phyloP scores from a whole-genome alignment of 2,888 invertebrate species.

The Minunthozetes semirufus region DNA sequence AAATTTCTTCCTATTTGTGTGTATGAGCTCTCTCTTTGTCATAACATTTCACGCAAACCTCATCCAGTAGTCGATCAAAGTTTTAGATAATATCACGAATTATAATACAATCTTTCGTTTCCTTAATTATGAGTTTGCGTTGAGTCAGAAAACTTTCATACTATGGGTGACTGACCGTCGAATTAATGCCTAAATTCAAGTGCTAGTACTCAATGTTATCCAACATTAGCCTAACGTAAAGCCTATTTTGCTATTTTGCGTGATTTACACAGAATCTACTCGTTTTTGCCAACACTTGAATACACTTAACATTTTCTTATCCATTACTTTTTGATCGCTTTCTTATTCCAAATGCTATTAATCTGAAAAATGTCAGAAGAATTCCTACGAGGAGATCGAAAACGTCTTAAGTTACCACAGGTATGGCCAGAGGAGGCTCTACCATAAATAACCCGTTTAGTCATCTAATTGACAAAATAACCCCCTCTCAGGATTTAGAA shows the following conservation, averaged over 20 bases:
- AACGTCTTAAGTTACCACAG: too few species aligned
- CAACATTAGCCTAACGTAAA: neutral
- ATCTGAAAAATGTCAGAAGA: too few species aligned
- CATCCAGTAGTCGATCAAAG: conserved; percentile 3
- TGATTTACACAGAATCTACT: neutral
- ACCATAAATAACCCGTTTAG: too few species aligned
- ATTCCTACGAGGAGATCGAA: too few species aligned
- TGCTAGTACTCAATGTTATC: neutral
- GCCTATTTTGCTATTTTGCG: neutral
- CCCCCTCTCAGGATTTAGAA: too few species aligned
- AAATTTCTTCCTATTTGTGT: neutral
- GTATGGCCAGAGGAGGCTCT: too few species aligned
- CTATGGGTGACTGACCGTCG: conserved; percentile 1
- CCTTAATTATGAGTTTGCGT: neutral
- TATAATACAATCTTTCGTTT: conserved; percentile 3
- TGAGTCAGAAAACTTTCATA: neutral
- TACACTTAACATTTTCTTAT: too few species aligned
- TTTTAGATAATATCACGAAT: conserved; percentile 2
- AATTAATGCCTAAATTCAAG: too few species aligned
- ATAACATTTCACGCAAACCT: neutral
- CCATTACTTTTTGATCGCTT: too few species aligned
- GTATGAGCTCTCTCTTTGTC: neutral
- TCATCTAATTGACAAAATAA: too few species aligned
- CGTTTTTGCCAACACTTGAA: too few species aligned
- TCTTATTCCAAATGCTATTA: too few species aligned